These are phyloP conservation scores for Seladonia tumulorum DNA, from an alignment of 2,888 invertebrate species.

Conservation along the genomic window DNA sequence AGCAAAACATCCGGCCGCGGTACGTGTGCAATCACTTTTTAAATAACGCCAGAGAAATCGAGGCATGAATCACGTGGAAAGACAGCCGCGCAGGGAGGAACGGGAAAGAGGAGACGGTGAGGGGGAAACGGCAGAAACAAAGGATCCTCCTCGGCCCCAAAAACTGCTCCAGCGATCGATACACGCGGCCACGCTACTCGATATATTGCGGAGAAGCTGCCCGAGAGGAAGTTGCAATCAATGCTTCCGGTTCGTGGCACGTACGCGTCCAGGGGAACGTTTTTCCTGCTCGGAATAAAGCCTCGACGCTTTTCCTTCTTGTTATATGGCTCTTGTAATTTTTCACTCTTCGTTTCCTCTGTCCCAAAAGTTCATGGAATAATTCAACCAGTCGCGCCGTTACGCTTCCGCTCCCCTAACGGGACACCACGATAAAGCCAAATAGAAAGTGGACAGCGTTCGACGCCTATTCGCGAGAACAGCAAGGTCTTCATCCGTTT, in stretches of 20 bases:
- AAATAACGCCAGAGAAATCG: constrained; percentile 21
- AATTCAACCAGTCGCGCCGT: constrained; percentile 7
- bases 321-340: not conserved
- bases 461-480: no score
- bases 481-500: no score
- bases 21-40: constrained; percentile 47
- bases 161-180: constrained; percentile 62
- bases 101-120: not conserved
- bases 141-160: constrained; percentile 53
- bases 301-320: not conserved
- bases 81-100: not conserved
- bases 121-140: constrained; percentile 43
- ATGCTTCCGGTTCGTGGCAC: constrained; percentile 50
- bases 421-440: not conserved
- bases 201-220: constrained; percentile 57
- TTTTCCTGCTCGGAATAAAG: constrained; percentile 5
- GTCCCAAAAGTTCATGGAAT: not conserved
- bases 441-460: not conserved
- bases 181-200: constrained; percentile 55
- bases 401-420: not conserved
- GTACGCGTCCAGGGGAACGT: constrained; percentile 19
- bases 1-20: constrained; percentile 8
- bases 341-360: not conserved
- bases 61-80: constrained; percentile 14
- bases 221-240: constrained; percentile 56